A percentile compares a stretch with the other conserved stretches of the same genome.
phyloP scores from a whole-genome alignment of 2,113 vertebrate genomes.

The Mionectes macconnelli region DNA sequence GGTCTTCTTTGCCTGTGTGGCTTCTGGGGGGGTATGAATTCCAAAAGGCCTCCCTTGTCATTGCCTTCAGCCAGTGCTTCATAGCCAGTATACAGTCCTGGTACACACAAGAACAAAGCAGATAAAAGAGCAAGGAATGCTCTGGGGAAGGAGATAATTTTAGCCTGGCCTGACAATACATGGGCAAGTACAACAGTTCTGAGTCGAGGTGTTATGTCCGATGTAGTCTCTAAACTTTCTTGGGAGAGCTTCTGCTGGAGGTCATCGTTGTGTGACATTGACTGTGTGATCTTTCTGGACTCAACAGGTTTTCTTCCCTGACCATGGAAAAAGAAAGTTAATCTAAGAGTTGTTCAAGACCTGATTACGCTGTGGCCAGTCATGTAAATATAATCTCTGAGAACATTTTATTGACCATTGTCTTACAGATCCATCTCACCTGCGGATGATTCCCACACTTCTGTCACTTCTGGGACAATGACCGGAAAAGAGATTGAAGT shows the following conservation, averaged over 20 bases:
- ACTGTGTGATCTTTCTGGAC: not conserved
- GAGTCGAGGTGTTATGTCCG: not conserved
- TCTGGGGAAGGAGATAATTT: not conserved
- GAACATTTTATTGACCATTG: not conserved
- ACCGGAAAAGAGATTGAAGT: slow-evolving; percentile 17
- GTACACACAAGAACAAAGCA: not conserved
- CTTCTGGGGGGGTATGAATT: not conserved
- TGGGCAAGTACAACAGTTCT: not conserved
- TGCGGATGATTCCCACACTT: not conserved
- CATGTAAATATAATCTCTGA: not conserved
- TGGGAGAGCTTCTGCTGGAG: not conserved
- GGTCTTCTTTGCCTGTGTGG: not conserved
- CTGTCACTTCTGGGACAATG: not conserved
- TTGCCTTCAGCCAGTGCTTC: not conserved
- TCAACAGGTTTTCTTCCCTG: not conserved
- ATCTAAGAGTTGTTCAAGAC: not conserved
- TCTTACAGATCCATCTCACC: not conserved
- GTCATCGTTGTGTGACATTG: not conserved
- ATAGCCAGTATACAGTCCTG: not conserved
- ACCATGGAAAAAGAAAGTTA: not conserved
- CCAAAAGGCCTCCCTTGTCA: not conserved
- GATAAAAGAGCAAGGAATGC: not conserved
- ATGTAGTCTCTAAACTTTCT: not conserved
- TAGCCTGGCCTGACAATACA: not conserved
- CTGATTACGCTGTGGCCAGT: not conserved